Base-by-base conservation (phyloP, 2,888 invertebrate genomes). In the Nyleta sp. region DNA sequence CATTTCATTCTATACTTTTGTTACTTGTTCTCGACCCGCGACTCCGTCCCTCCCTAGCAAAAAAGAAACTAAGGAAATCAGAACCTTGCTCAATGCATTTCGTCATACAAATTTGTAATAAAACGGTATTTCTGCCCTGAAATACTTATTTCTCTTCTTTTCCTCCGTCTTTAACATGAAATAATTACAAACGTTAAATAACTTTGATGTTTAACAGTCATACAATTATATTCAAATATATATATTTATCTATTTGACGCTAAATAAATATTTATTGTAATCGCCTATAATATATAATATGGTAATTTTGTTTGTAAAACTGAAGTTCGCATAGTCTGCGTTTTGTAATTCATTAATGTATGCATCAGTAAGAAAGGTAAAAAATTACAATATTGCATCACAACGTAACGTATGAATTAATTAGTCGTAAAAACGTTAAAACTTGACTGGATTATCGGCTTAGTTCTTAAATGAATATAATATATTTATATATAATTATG, bases 401-500 rank as follows among this genome's bases (percentile, higher is more conserved):
- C 20, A 70, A 68, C 38, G 20, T 59, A 70, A 70, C 38, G 13
- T 42, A 42, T 13, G 13, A 13, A 15, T 35, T 59, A 60, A 42
- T 35, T 59, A 60, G 33, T 50, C 15, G 42, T 65, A 48, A 22
- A 72, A 57, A 53, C 52, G 38, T 64, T 68, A 64, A 62, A 64
- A 57, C 18, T 46, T 67, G 50, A 67, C 46, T 75, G 52, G 28
- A 48, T 65, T 52, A 64, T 67, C 24, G 35, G 33, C 33, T 10
- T 65, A 46, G 31, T 24, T 62, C 44, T 42, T 55, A 73, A 70
- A 62, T 42, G 31, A 59, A 52, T 28, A 38, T 70, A 40, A 65
- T 48, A 55, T 64, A 59, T 68, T 20, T 65, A 22, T 42, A 50
- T 59, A 59, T 59, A 84, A 85, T 85, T 81, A 84, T 82, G 82